A percentile compares a stretch with the other conserved stretches of the same genome.
phyloP scores from a whole-genome alignment of 2,113 vertebrate species.

The Scartelaos histophorus region DNA sequence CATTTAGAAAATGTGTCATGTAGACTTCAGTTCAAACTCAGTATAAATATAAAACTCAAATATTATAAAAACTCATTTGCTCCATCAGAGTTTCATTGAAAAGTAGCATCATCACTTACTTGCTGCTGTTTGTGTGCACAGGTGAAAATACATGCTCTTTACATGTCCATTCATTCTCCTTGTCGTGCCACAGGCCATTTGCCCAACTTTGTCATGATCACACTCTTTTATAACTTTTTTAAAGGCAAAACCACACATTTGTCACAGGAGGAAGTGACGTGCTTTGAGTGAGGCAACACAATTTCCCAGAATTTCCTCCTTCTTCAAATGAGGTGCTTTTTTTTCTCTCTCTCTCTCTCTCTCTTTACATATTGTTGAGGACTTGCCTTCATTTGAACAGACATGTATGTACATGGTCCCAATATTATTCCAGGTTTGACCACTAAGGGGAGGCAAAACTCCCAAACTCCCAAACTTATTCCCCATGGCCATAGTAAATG shows the following conservation, averaged over 20 bases:
- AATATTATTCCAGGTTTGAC: constrained; percentile 2
- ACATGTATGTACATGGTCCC: constrained; percentile 16
- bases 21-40: not conserved
- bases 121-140: constrained; percentile 59
- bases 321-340: constrained; percentile 36
- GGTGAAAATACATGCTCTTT: constrained; percentile 70
- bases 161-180: constrained; percentile 77
- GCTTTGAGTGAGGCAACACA: constrained; percentile 72
- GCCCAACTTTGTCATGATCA: constrained; percentile 69
- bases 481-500: not conserved
- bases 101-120: constrained; percentile 61
- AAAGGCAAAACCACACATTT: constrained; percentile 75
- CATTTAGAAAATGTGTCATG: not conserved
- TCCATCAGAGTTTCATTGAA: not conserved
- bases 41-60: too few species aligned
- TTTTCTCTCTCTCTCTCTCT: constrained; percentile 32
- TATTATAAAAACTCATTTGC: not conserved
- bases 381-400: constrained; percentile 26
- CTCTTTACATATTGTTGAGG: constrained; percentile 16
- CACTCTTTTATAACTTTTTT: constrained; percentile 67
- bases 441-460: not conserved
- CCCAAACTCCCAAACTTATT: not conserved
- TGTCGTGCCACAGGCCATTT: constrained; percentile 62
- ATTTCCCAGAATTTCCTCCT: constrained; percentile 78
- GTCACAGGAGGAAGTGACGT: constrained; percentile 80